These are phyloP conservation scores for Eupithecia subfuscata DNA, from an alignment of 2,888 invertebrate genomes.

Conservation along the genomic window DNA sequence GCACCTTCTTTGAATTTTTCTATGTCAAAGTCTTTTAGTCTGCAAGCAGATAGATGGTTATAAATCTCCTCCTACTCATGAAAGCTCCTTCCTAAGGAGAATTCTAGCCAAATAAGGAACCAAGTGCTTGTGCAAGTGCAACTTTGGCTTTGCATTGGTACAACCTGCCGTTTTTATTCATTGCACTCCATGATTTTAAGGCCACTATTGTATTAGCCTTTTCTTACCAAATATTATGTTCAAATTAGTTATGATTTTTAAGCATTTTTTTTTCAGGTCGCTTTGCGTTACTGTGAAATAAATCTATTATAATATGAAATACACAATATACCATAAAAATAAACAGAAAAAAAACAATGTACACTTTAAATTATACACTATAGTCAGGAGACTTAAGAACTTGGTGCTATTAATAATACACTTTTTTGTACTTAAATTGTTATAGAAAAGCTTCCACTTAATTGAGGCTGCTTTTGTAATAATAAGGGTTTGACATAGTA, in stretches of 20 bases:
- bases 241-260: constrained; percentile 17
- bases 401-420: constrained; percentile 67
- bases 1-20: constrained; percentile 85
- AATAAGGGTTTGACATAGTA: constrained; percentile 59
- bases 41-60: constrained; percentile 53
- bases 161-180: constrained; percentile 26
- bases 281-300: neutral
- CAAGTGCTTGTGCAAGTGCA: too few relatives aligned
- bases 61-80: too few relatives aligned
- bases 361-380: constrained; percentile 32
- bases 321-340: neutral
- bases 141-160: constrained; percentile 17
- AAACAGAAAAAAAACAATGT: neutral
- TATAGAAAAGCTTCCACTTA: constrained; percentile 32
- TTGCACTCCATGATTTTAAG: neutral
- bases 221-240: constrained; percentile 34
- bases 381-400: constrained; percentile 51
- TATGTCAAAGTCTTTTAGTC: constrained; percentile 85
- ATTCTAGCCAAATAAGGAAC: too few relatives aligned
- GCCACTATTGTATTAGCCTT: neutral
- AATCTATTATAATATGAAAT: neutral
- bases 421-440: constrained; percentile 34
- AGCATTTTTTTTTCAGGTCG: neutral
- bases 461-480: constrained; percentile 37
- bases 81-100: too few relatives aligned